These are phyloP conservation scores for Artemia franciscana DNA, from an alignment of 1,140 invertebrate genomes.

Conservation along the genomic window DNA sequence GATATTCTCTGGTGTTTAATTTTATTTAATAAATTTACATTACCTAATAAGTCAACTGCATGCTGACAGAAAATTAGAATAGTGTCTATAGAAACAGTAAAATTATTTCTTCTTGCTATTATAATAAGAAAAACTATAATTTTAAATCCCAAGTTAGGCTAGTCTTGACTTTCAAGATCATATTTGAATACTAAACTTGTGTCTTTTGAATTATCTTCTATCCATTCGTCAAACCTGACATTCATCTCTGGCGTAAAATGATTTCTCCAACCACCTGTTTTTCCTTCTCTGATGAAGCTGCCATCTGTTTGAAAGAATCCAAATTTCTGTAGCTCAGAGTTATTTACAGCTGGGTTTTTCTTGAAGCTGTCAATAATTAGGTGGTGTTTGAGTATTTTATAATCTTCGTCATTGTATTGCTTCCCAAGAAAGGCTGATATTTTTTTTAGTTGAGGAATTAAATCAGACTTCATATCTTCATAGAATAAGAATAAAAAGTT, in stretches of 20 bases:
- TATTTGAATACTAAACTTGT: conserved; percentile 9
- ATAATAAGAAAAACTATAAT: too few relatives aligned
- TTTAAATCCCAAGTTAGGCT: too few relatives aligned
- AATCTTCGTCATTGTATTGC: neutral
- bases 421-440: neutral
- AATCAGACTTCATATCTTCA: conserved; percentile 14
- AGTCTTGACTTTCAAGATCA: conserved; percentile 10
- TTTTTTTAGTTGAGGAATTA: neutral
- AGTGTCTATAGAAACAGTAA: too few relatives aligned
- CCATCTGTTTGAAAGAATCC: neutral
- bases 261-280: conserved; percentile 23
- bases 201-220: conserved; percentile 11
- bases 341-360: conserved; percentile 1
- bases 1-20: too few relatives aligned
- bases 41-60: too few relatives aligned
- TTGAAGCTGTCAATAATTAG: neutral
- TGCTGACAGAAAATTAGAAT: too few relatives aligned
- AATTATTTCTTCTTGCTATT: too few relatives aligned
- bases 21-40: too few relatives aligned
- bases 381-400: neutral
- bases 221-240: conserved; percentile 16
- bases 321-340: neutral
- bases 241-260: conserved; percentile 21
- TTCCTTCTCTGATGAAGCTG: conserved; percentile 20
- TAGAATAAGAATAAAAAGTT: conserved; percentile 15